These are phyloP conservation scores for Trachelipus rathkii DNA, from an alignment of 1,140 invertebrate species.

Conservation along the genomic window DNA sequence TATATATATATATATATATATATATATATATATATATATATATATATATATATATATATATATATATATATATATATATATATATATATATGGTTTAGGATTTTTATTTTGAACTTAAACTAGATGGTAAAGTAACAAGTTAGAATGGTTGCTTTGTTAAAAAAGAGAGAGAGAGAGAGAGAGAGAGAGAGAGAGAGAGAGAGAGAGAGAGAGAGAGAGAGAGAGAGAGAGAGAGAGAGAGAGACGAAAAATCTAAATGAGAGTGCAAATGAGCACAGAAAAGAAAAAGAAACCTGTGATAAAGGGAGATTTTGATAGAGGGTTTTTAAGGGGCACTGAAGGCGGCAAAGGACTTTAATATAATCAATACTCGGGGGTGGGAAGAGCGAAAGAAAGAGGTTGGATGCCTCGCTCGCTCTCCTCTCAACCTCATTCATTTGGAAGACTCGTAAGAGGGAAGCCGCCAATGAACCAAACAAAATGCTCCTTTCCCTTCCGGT, in stretches of 20 bases:
- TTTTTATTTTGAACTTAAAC: too few relatives aligned
- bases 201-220: not conserved
- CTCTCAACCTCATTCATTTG: not conserved
- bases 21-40: too few relatives aligned
- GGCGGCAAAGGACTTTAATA: not conserved
- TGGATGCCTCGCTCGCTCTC: not conserved
- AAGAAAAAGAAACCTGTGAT: not conserved
- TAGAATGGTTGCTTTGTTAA: too few relatives aligned
- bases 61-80: too few relatives aligned
- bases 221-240: not conserved
- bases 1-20: too few relatives aligned
- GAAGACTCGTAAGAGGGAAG: not conserved
- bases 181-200: too few relatives aligned
- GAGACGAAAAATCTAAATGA: not conserved
- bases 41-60: too few relatives aligned
- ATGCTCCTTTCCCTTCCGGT: not conserved
- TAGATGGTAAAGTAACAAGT: too few relatives aligned
- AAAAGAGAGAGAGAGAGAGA: too few relatives aligned
- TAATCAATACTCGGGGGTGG: slow-evolving; percentile 7
- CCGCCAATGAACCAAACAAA: not conserved
- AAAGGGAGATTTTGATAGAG: not conserved
- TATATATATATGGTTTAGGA: too few relatives aligned
- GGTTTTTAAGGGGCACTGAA: not conserved
- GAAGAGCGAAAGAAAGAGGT: not conserved
- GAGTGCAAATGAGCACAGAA: not conserved